Base-by-base conservation (phyloP, 64 coral and sea anemone genomes). In the Pachyseris speciosa region DNA sequence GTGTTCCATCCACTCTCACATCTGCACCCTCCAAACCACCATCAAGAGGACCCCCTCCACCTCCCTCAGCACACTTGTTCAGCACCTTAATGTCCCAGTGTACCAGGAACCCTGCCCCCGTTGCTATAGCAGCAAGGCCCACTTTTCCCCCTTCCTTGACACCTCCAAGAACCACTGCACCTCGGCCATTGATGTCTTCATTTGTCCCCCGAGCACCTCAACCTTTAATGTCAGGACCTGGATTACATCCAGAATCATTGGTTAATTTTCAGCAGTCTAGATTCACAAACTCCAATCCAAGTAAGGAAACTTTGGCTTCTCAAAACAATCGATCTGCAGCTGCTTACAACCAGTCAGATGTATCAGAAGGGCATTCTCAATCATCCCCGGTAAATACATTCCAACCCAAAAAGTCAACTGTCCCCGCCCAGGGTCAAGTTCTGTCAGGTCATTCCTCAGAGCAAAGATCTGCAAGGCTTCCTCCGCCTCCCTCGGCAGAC, bases 11-110 rank as follows among this genome's bases (percentile, higher is more conserved):
- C n/a, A n/a, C 36, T 39, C 20, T 27, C 31, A 5, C 19, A 40
- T 39, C 36, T 1, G 30, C 38, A 55, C 48, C 49, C 34, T 37
- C 26, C 11, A 74, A 34, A 64, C 66, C 16, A 53, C 87, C 19
- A 41, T 40, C 64, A 37, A n/a, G 49, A 64, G 78, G 85, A 50
- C 86, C 89, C 24, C 95, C 95, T 69, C 95, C 95, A 39, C 95
- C 95, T 66, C 95, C 95, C 16, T 86, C 95, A 12, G 91, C 95
- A 15, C 86, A 85, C 2, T 41, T 97, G 3, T 94, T 80, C 37
- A 74, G 84, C 24, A 80, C 95, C 30, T 74, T 97, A 33, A 90
- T 93, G 86, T 84, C 95, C 15, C 91, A 97, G 55, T 89, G 86
- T 44, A 19, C 85, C 42, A 78, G 77, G 5, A 80, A 87, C 11